Base-by-base conservation (phyloP, 92 coral and sea anemone species). In the Scolanthus callimorphus region DNA sequence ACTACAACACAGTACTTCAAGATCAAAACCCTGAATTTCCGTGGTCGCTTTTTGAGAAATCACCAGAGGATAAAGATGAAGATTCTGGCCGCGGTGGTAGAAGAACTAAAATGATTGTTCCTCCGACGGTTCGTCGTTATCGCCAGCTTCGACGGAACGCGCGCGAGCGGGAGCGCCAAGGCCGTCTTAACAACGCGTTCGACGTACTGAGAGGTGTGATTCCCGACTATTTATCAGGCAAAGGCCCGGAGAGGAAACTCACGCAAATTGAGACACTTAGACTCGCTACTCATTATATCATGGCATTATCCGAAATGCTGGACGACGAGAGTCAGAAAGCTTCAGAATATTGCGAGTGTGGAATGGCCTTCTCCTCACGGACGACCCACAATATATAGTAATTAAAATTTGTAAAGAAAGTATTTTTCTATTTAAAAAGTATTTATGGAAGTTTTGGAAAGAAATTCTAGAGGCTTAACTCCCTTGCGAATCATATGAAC, bases 91-190 rank as follows among this genome's bases (percentile, higher is more conserved):
- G 74, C 31, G 60, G 75, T 9, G 80, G 81, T 11, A 60, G 83
- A 44, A 65, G 96, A 17, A 80, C 78, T 39, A 89, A 77, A 52
- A 52, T 77, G 20, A 77, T 83, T 3, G 89, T 92, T 17, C 89
- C 98, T 27, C 84, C 96, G 21, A 78, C 88, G 10, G 90, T 92
- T 4, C 78, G 86, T 51, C 67, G 98, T 24, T 85, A 84, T 34
- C 83, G 98, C 24, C 98, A 92, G 46, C 98, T 92, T 49, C 86
- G 98, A 27, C 75, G 98, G 38, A 92, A 92, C 41, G 98, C 98
- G 29, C 79, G 98, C 17, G 98, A 92, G 51, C 90, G 98, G 1
- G 98, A 92, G 60, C 61, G 98, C 59, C 98, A 92, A 39, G 96
- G 96, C 19, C 91, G 98, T 2, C 62, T 92, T 30, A 92, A 92